Evolutionary conservation across 2,797 vertebrate species (phyloP).

Genomic region (Arctocebus calabarensis): DNA sequence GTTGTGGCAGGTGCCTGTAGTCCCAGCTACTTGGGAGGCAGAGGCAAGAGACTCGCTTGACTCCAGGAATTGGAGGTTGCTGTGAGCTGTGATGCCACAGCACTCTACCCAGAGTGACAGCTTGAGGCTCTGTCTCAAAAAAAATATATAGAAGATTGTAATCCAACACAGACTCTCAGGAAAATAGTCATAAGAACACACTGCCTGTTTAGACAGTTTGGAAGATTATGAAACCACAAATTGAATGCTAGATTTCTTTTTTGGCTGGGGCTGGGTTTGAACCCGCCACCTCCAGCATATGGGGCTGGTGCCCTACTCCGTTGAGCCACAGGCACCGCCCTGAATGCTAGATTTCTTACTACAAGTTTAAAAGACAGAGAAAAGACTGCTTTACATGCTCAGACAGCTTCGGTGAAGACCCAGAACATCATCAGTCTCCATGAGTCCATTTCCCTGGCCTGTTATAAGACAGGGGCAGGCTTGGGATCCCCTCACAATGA

Average conservation of each 20-base stretch:
- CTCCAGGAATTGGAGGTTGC: too few relatives aligned
- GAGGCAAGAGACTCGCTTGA: too few relatives aligned
- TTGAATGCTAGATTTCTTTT: background rate
- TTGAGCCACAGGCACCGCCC: too few relatives aligned
- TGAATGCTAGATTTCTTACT: background rate
- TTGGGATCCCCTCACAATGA: background rate
- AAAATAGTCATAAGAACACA: background rate
- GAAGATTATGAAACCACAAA: background rate
- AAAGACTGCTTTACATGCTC: background rate
- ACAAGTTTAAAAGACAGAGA: background rate
- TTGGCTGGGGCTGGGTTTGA: too few relatives aligned
- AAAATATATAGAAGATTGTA: background rate
- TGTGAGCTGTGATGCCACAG: too few relatives aligned
- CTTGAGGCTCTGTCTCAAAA: too few relatives aligned
- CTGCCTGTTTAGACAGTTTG: background rate
- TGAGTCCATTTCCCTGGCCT: background rate
- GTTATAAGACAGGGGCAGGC: background rate
- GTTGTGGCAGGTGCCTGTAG: too few relatives aligned
- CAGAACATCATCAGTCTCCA: fast-evolving
- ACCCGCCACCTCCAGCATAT: too few relatives aligned
- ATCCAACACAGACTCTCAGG: background rate
- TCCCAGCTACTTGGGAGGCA: too few relatives aligned
- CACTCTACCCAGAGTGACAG: too few relatives aligned
- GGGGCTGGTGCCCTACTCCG: too few relatives aligned
- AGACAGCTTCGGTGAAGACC: background rate